Conservation (phyloP, 2,888 invertebrate species). For the Lasioglossum malachurum region DNA sequence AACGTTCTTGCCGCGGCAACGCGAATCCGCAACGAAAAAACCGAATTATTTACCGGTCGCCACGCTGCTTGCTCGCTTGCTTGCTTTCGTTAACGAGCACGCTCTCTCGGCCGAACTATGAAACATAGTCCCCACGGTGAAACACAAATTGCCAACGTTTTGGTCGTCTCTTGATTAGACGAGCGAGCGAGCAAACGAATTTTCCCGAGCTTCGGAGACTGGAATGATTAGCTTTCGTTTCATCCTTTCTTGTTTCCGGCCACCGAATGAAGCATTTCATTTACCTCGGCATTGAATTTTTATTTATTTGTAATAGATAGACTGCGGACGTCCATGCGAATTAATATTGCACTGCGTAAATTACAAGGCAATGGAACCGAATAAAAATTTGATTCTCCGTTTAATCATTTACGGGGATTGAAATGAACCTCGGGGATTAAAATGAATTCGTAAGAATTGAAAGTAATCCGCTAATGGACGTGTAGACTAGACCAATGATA, state of each 20-base stretch:
- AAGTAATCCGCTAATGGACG: no score
- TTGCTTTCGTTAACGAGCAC: neutral
- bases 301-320: neutral
- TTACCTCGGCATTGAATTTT: neutral
- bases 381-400: neutral
- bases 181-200: neutral
- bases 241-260: neutral
- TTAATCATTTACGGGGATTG: no score
- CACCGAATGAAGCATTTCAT: neutral
- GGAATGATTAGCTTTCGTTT: slow-evolving; percentile 4
- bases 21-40: slow-evolving; percentile 27
- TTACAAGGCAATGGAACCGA: neutral
- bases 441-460: no score
- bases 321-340: no score
- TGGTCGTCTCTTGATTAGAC: slow-evolving; percentile 7
- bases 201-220: neutral
- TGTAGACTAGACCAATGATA: no score
- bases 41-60: slow-evolving; percentile 63
- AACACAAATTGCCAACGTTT: slow-evolving; percentile 15
- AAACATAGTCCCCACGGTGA: slow-evolving; percentile 3
- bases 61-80: slow-evolving; percentile 71
- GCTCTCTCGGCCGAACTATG: neutral
- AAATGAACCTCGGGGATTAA: no score
- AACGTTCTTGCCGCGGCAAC: slow-evolving; percentile 40
- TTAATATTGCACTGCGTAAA: neutral